phyloP scores from a whole-genome alignment of 2,888 invertebrate species.

The Sarcophaga variegata region DNA sequence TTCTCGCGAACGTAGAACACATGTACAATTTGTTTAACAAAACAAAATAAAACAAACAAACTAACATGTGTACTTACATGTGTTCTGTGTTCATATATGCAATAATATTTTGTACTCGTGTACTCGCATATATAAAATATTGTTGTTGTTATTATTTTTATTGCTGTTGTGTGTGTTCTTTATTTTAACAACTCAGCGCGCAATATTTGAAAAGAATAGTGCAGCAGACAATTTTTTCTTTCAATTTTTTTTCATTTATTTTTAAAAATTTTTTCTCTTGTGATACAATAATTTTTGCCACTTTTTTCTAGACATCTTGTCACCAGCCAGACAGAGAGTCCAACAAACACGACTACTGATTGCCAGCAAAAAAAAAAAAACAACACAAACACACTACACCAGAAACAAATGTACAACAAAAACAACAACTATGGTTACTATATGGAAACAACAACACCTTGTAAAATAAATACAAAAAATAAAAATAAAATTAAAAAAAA shows the following conservation, averaged over 20 bases:
- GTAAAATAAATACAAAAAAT: neutral
- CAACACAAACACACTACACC: neutral
- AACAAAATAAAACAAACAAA: neutral
- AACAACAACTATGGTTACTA: neutral
- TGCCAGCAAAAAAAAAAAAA: neutral
- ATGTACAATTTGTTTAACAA: neutral
- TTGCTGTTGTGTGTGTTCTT: neutral
- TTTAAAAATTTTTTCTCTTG: slow-evolving; percentile 20
- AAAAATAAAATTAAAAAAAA: neutral
- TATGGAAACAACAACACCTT: neutral
- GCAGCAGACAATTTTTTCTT: slow-evolving; percentile 46
- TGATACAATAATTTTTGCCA: slow-evolving; percentile 31
- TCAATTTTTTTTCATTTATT: slow-evolving; percentile 20
- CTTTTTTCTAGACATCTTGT: slow-evolving; percentile 60
- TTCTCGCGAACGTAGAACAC: neutral
- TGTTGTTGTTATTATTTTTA: too few relatives aligned
- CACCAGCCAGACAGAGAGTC: slow-evolving; percentile 43
- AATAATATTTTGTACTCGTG: too few relatives aligned
- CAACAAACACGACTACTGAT: neutral
- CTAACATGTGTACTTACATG: neutral
- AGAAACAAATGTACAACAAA: neutral
- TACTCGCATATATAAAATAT: too few relatives aligned
- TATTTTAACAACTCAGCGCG: neutral
- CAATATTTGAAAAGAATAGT: slow-evolving; percentile 36
- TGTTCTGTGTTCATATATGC: too few relatives aligned